phyloP scores from a whole-genome alignment of 1,140 invertebrate genomes.

The Phortica variegata region DNA sequence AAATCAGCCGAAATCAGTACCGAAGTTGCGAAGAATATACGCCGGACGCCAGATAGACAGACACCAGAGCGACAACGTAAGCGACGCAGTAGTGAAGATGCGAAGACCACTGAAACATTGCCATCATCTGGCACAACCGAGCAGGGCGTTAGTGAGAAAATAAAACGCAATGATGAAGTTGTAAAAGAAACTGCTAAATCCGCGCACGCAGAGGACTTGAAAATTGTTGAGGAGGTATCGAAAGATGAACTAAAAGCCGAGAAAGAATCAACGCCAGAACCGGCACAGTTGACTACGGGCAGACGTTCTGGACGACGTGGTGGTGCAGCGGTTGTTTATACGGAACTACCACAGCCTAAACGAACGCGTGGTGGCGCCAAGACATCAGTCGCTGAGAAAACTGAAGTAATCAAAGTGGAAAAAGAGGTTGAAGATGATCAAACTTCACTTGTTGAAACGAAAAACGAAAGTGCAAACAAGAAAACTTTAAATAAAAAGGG shows the following conservation, averaged over 20 bases:
- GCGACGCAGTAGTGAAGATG: slow-evolving; percentile 45
- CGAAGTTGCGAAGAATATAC: not conserved
- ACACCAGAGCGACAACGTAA: slow-evolving; percentile 30
- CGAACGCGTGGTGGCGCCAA: slow-evolving; percentile 34
- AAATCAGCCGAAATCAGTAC: not conserved
- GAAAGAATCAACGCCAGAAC: slow-evolving; percentile 6
- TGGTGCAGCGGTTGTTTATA: slow-evolving; percentile 30
- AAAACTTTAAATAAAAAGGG: slow-evolving; percentile 66
- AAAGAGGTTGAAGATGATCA: slow-evolving; percentile 1
- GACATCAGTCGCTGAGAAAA: slow-evolving; percentile 11
- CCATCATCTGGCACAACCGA: no score
- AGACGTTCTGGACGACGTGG: slow-evolving; percentile 44
- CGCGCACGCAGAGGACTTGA: not conserved
- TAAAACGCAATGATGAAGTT: slow-evolving; percentile 34
- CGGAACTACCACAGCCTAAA: slow-evolving; percentile 40
- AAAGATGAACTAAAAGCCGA: not conserved
- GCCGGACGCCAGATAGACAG: slow-evolving; percentile 7
- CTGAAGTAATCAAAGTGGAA: slow-evolving; percentile 6
- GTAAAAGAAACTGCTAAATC: slow-evolving; percentile 4
- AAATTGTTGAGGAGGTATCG: slow-evolving; percentile 3
- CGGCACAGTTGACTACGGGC: not conserved
- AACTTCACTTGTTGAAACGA: not conserved
- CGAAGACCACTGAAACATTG: slow-evolving; percentile 12
- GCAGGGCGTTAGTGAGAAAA: slow-evolving; percentile 27
- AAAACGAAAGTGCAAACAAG: slow-evolving; percentile 53